These are phyloP conservation scores for Neostethus bicornis DNA, from an alignment of 2,797 vertebrate species.

Conservation along the genomic window DNA sequence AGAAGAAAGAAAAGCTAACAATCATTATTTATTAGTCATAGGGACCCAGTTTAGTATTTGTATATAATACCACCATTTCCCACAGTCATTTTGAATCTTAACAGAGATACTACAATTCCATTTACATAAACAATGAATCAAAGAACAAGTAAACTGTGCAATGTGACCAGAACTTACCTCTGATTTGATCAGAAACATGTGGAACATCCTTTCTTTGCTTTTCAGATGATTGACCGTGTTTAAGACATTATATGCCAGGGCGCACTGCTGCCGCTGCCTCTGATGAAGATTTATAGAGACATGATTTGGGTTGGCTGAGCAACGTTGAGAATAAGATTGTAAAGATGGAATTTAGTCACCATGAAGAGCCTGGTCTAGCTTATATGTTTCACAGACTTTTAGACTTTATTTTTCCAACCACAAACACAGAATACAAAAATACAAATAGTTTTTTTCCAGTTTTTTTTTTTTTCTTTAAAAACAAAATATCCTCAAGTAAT, in stretches of 20 bases:
- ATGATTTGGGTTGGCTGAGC: constrained; percentile 43
- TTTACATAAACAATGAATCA: constrained; percentile 50
- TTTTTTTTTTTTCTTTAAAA: too few relatives aligned
- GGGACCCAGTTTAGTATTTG: constrained; percentile 21
- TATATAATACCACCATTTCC: constrained; percentile 35
- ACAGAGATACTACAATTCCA: constrained; percentile 25
- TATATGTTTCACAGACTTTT: constrained; percentile 10
- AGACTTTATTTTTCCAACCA: background rate
- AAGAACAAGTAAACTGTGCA: constrained; percentile 40
- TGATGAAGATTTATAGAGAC: constrained; percentile 65
- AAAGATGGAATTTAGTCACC: constrained; percentile 21
- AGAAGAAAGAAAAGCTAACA: constrained; percentile 30
- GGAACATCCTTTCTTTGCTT: constrained; percentile 64
- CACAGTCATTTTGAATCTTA: constrained; percentile 22
- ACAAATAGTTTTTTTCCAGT: too few relatives aligned
- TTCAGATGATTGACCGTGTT: constrained; percentile 77
- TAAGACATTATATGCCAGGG: constrained; percentile 61
- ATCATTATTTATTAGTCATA: constrained; percentile 29
- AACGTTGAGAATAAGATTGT: constrained; percentile 37
- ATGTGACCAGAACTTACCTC: constrained; percentile 54
- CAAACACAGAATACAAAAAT: background rate
- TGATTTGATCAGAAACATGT: constrained; percentile 75
- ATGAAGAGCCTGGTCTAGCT: background rate
- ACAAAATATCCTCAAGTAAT: too few relatives aligned
- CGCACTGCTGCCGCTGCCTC: constrained; percentile 43